phyloP scores from a whole-genome alignment of 92 coral and sea anemone genomes.

The Phymanthus crucifer region DNA sequence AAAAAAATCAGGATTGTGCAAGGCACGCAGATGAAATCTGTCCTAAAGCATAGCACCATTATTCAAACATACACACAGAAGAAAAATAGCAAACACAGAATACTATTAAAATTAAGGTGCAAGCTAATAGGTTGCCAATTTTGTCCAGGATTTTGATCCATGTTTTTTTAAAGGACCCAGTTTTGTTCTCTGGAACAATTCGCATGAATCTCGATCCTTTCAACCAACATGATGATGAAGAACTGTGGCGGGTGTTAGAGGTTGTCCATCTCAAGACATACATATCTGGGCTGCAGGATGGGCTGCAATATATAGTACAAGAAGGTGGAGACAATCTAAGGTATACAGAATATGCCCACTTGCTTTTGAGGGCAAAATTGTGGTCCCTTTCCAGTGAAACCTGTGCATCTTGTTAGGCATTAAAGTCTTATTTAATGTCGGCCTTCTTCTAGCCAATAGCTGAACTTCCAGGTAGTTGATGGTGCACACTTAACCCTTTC shows the following conservation, averaged over 20 bases:
- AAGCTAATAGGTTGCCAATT: neutral
- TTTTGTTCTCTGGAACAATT: constrained; percentile 80
- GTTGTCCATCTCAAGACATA: constrained; percentile 73
- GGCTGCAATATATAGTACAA: constrained; percentile 50
- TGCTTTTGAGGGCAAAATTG: neutral
- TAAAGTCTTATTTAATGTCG: too few relatives aligned
- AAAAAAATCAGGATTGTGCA: too few relatives aligned
- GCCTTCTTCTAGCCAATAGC: too few relatives aligned
- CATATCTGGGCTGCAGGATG: constrained; percentile 58
- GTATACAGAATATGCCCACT: constrained; percentile 24
- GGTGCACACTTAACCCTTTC: too few relatives aligned
- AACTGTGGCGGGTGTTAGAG: constrained; percentile 79
- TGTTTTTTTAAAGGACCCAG: constrained; percentile 67
- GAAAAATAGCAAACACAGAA: too few relatives aligned
- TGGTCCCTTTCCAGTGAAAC: neutral
- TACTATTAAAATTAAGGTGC: too few relatives aligned
- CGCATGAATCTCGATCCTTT: constrained; percentile 89
- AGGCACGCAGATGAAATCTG: too few relatives aligned
- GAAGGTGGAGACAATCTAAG: constrained; percentile 94
- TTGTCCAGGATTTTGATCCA: neutral
- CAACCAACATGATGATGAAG: constrained; percentile 65
- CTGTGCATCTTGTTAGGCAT: neutral
- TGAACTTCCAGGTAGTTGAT: too few relatives aligned
- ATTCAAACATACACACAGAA: too few relatives aligned
- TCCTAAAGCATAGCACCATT: too few relatives aligned